Evolutionary conservation across 2,113 vertebrate species (phyloP).

Genomic region (Grus americana): DNA sequence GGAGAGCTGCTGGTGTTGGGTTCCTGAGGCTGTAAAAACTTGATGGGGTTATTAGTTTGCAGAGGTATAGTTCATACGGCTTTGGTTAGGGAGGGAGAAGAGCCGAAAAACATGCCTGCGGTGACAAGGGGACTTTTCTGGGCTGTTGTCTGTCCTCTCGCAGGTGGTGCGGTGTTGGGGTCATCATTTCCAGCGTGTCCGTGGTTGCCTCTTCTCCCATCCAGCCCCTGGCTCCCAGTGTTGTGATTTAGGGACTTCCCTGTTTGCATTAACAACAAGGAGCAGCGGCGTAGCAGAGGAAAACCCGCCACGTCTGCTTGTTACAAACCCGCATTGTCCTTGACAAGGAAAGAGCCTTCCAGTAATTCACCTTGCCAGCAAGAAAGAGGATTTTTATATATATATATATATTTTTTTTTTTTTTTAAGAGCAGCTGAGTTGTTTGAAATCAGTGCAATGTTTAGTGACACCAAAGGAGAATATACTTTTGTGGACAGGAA

Average conservation of each 20-base stretch:
- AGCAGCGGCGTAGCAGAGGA: not conserved
- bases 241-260: not conserved
- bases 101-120: not conserved
- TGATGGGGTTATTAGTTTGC: fast-evolving
- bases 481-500: not conserved
- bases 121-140: not conserved
- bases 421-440: not conserved
- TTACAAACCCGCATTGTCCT: conserved; percentile 36
- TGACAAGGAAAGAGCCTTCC: conserved; percentile 17
- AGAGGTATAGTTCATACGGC: fast-evolving
- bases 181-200: not conserved
- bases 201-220: not conserved
- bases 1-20: not conserved
- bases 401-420: not conserved
- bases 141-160: not conserved
- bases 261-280: not conserved
- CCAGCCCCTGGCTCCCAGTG: not conserved
- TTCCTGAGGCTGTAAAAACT: not conserved
- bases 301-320: conserved; percentile 24
- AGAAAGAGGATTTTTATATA: not conserved
- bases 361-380: conserved; percentile 32
- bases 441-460: not conserved
- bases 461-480: not conserved
- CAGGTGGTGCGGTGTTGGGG: fast-evolving
- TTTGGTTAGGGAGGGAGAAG: not conserved